Evolutionary conservation across 2,888 invertebrate genomes (phyloP).

Genomic region (Mycogona germanica): DNA sequence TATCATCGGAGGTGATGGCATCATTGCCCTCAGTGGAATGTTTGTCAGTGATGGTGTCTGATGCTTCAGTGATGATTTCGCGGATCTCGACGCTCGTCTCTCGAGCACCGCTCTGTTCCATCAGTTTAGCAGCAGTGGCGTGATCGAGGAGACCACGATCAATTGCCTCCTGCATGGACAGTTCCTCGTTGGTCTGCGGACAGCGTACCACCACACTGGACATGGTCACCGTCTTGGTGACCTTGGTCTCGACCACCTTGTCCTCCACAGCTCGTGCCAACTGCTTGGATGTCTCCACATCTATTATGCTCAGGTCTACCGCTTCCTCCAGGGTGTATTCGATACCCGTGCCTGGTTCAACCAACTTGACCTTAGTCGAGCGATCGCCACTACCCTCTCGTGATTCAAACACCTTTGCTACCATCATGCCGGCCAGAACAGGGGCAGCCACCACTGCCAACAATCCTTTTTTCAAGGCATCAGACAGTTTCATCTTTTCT

Average conservation of each 20-base stretch:
- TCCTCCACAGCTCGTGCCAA: constrained; percentile 24
- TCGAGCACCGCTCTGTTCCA: constrained; percentile 23
- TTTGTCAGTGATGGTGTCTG: background rate
- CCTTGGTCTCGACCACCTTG: constrained; percentile 22
- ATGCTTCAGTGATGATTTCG: constrained; percentile 20
- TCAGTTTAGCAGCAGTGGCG: constrained; percentile 38
- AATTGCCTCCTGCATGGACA: constrained; percentile 82
- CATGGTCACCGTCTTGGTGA: constrained; percentile 1
- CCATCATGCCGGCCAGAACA: constrained; percentile 73
- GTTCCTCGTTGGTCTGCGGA: constrained; percentile 45
- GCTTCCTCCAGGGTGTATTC: constrained; percentile 81
- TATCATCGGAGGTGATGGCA: background rate
- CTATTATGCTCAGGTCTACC: constrained; percentile 76
- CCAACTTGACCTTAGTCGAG: constrained; percentile 11
- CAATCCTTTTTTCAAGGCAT: constrained; percentile 74
- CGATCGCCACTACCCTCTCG: background rate
- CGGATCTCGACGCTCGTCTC: constrained; percentile 22
- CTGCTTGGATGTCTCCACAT: constrained; percentile 48
- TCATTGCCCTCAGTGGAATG: background rate
- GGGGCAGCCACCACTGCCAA: constrained; percentile 80
- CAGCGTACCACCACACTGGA: constrained; percentile 35
- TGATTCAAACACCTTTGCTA: constrained; percentile 29
- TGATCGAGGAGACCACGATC: constrained; percentile 80
- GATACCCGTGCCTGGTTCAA: constrained; percentile 45
- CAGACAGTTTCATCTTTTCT: constrained; percentile 43